phyloP scores from a whole-genome alignment of 2,888 invertebrate species.

The Lypha dubia region DNA sequence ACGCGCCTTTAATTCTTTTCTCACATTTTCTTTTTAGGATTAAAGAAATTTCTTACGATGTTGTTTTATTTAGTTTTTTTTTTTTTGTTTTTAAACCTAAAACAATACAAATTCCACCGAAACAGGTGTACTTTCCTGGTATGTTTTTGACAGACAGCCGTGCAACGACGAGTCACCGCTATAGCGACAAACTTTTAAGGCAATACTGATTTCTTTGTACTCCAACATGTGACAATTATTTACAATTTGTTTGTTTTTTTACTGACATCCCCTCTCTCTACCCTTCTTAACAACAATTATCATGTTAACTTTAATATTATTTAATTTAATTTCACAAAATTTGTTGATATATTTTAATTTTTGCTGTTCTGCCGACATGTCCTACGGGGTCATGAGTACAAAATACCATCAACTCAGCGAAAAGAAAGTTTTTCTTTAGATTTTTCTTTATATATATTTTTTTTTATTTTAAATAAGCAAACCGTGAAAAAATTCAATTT shows the following conservation, averaged over 20 bases:
- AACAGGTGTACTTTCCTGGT: conserved; percentile 28
- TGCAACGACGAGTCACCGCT: not conserved
- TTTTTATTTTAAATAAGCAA: not conserved
- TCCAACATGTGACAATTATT: conserved; percentile 9
- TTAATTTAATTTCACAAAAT: conserved; percentile 26
- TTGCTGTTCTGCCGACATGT: conserved; percentile 41
- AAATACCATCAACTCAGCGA: not conserved
- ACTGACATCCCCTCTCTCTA: not conserved
- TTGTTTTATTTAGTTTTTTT: too few relatives aligned
- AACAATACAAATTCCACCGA: not conserved
- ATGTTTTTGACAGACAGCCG: not conserved
- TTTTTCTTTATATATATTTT: too few relatives aligned
- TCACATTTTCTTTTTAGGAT: conserved; percentile 14
- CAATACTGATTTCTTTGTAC: conserved; percentile 19
- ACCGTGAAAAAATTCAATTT: conserved; percentile 1
- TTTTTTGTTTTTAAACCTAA: not conserved
- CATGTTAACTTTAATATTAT: not conserved
- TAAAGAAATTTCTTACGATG: conserved; percentile 55
- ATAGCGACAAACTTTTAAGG: not conserved
- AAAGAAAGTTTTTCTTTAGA: not conserved
- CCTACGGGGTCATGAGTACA: conserved; percentile 40
- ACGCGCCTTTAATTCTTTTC: conserved; percentile 11
- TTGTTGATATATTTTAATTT: conserved; percentile 20
- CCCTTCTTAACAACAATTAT: too few relatives aligned
- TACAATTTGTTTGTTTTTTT: conserved; percentile 31